Base-by-base conservation (phyloP, 2,797 vertebrate species). In the Pangasius macronema region DNA sequence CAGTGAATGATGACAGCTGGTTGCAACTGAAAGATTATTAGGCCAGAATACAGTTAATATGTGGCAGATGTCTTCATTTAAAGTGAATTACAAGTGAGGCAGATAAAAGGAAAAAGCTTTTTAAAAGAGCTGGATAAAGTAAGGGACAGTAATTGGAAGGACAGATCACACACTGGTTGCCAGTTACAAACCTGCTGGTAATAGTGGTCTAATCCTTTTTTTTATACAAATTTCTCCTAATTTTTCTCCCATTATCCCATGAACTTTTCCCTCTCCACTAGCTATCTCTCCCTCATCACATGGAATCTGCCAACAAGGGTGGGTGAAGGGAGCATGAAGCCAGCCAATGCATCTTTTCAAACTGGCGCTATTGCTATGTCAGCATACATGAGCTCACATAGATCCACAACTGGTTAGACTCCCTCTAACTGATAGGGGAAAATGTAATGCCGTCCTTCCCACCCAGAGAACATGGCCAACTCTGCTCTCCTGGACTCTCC, bases 1-100 rank as follows among this genome's bases (percentile, higher is more conserved):
- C 80, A 1, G 95, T 92, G 87, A 96, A 93, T 0, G 95, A 87
- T 5, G 92, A 92, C 3, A 97, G 88, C 51, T 59, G 94, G 75
- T 92, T 87, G 57, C 95, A 97, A 51, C 97, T 98, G 88, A 84
- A 86, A 92, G 33, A 88, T 85, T 82, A 91, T 86, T 59, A 72
- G 49, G 83, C 16, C 53, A 90, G 46, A 68, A 46, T n/a, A 76
- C 5, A 53, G 24, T 55, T 33, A 57, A 51, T n/a, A 59, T 84
- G 10, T 49, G 33, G 14, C 27, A 46, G 39, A 63, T 46, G 24
- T 63, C 14, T 57, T 27, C 5, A 13, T 22, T 59, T 81, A 39
- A 39, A 14, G 55, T 61, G 9, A 77, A 55, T 77, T 30, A 57
- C 20, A 82, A 49, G n/a, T 49, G 27, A 30, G n/a, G n/a, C 61